phyloP scores from a whole-genome alignment of 2,113 vertebrate genomes.

The Microcebus ravelobensis region DNA sequence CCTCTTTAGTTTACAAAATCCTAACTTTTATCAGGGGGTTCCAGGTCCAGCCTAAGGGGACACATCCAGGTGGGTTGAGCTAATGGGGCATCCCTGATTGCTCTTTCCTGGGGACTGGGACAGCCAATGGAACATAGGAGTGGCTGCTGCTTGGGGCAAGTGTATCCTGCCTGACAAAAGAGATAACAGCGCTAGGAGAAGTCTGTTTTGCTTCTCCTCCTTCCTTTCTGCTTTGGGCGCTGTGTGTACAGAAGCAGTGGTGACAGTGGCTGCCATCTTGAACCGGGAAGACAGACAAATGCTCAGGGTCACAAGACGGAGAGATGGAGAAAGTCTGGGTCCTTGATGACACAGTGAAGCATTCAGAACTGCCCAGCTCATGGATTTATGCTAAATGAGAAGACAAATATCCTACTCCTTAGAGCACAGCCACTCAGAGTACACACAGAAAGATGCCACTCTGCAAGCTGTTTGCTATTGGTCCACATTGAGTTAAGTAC shows the following conservation, averaged over 20 bases:
- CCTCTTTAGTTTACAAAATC: background rate
- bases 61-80: background rate
- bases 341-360: background rate
- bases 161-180: background rate
- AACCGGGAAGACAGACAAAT: background rate
- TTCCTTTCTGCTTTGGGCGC: background rate
- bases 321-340: background rate
- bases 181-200: background rate
- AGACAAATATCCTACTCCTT: background rate
- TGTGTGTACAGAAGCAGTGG: background rate
- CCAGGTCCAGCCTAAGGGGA: background rate
- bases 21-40: background rate
- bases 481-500: background rate
- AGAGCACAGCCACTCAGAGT: background rate
- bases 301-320: background rate
- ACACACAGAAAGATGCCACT: background rate
- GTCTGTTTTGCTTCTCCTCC: background rate
- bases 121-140: background rate
- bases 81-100: background rate
- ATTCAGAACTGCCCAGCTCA: background rate
- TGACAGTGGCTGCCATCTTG: background rate
- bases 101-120: background rate
- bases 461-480: background rate
- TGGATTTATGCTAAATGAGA: background rate
- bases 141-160: background rate